Percentiles rank a stretch among this genome's conserved stretches.
phyloP scores from a whole-genome alignment of 2,113 vertebrate genomes.

The Rhinolophus ferrumequinum region DNA sequence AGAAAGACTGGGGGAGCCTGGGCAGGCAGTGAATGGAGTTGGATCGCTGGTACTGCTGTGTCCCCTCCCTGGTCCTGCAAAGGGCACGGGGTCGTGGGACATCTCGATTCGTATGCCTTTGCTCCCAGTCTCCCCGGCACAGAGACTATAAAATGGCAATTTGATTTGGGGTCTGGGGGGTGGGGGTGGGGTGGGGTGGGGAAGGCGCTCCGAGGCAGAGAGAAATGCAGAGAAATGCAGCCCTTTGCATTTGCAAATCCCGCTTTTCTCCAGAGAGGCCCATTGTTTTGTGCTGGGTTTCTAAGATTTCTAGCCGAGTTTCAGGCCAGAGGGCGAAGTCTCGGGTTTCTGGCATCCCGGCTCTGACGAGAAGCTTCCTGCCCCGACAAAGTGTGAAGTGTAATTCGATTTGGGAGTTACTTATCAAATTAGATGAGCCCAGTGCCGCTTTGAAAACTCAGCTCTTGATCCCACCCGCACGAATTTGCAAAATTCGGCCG shows the following conservation, averaged over 20 bases:
- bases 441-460: neutral
- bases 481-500: neutral
- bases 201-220: neutral
- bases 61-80: neutral
- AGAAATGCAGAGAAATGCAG: neutral
- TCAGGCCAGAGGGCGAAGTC: neutral
- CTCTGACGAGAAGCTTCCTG: neutral
- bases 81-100: neutral
- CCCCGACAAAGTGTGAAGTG: slow-evolving; percentile 61
- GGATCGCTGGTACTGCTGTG: neutral
- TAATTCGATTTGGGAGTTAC: slow-evolving; percentile 49
- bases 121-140: neutral
- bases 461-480: neutral
- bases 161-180: neutral
- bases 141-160: neutral
- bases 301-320: neutral
- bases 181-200: neutral
- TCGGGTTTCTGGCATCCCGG: slow-evolving; percentile 44
- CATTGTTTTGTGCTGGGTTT: neutral
- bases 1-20: neutral
- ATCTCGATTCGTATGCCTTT: accelerated
- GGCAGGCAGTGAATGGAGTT: neutral
- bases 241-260: neutral
- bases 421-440: neutral
- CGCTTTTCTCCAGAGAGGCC: neutral